A percentile compares a stretch with the other conserved stretches of the same genome.
These are phyloP conservation scores for Fregata magnificens DNA, from an alignment of 2,113 vertebrate genomes.

Conservation along the genomic window DNA sequence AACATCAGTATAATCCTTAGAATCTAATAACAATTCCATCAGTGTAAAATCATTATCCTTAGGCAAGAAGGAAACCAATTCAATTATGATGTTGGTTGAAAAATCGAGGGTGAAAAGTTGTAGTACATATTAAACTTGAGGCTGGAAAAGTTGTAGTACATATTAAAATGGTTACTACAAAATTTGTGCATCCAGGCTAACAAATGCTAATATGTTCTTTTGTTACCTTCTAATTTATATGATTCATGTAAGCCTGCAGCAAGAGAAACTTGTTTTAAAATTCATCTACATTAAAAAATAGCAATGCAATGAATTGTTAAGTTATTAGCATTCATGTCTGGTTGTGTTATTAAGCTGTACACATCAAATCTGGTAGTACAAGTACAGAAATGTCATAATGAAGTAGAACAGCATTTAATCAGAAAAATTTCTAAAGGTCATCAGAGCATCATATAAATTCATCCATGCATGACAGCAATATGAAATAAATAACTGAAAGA, in stretches of 20 bases:
- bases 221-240: slow-evolving; percentile 83
- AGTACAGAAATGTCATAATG: slow-evolving; percentile 76
- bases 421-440: slow-evolving; percentile 77
- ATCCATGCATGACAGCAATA: slow-evolving; percentile 50
- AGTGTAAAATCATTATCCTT: slow-evolving; percentile 72
- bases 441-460: slow-evolving; percentile 68
- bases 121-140: slow-evolving; percentile 79
- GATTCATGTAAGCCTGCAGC: slow-evolving; percentile 81
- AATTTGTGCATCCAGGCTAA: slow-evolving; percentile 78
- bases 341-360: slow-evolving; percentile 77
- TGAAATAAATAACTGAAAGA: slow-evolving; percentile 67
- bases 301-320: slow-evolving; percentile 76
- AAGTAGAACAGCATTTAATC: slow-evolving; percentile 74
- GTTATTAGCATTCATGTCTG: slow-evolving; percentile 80
- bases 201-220: slow-evolving; percentile 87
- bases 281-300: slow-evolving; percentile 77
- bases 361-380: slow-evolving; percentile 75
- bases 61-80: slow-evolving; percentile 74
- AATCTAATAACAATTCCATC: slow-evolving; percentile 75
- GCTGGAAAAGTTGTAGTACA: slow-evolving; percentile 75
- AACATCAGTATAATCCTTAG: slow-evolving; percentile 61
- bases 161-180: slow-evolving; percentile 81
- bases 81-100: slow-evolving; percentile 78
- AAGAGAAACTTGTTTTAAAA: slow-evolving; percentile 81
- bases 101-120: slow-evolving; percentile 77